Conservation (phyloP, 1,140 invertebrate genomes). For the Drosophila baimaii region DNA sequence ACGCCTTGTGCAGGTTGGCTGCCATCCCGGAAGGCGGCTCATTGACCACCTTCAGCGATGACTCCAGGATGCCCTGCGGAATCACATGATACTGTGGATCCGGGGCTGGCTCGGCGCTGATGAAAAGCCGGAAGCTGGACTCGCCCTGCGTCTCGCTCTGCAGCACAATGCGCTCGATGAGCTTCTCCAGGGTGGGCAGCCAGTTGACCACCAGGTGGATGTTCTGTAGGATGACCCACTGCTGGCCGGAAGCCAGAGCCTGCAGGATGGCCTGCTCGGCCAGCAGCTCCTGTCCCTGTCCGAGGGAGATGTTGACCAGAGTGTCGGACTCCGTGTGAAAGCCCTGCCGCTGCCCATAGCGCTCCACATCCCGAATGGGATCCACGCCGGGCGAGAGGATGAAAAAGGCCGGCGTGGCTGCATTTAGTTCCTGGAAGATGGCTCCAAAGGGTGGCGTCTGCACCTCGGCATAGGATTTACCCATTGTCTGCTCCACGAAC, state of each 20-base stretch:
- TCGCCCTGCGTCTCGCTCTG: conserved; percentile 82
- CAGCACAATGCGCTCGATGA: conserved; percentile 88
- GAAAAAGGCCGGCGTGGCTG: conserved; percentile 95
- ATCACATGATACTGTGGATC: conserved; percentile 87
- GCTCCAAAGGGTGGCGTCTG: conserved; percentile 91
- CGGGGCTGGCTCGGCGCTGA: conserved; percentile 87
- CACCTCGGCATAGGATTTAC: conserved; percentile 91
- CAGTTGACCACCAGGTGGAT: conserved; percentile 96
- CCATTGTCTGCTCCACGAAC: conserved; percentile 95
- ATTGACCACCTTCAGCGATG: conserved; percentile 98
- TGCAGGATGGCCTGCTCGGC: conserved; percentile 93
- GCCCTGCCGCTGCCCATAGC: conserved; percentile 90
- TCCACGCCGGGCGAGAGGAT: conserved; percentile 98
- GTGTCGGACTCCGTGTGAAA: conserved; percentile 92
- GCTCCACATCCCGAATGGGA: conserved; percentile 95
- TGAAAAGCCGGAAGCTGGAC: conserved; percentile 88
- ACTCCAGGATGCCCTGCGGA: conserved; percentile 94
- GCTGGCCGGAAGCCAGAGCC: conserved; percentile 91
- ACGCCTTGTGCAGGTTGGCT: conserved; percentile 96
- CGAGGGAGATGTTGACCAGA: conserved; percentile 96
- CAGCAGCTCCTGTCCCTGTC: conserved; percentile 96
- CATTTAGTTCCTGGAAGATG: conserved; percentile 94
- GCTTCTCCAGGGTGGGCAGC: conserved; percentile 95
- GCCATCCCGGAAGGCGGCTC: conserved; percentile 97
- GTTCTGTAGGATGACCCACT: conserved; percentile 97